A percentile compares a stretch with the other conserved stretches of the same genome.
These are phyloP conservation scores for Osmerus mordax DNA, from an alignment of 2,113 vertebrate species.

Conservation along the genomic window DNA sequence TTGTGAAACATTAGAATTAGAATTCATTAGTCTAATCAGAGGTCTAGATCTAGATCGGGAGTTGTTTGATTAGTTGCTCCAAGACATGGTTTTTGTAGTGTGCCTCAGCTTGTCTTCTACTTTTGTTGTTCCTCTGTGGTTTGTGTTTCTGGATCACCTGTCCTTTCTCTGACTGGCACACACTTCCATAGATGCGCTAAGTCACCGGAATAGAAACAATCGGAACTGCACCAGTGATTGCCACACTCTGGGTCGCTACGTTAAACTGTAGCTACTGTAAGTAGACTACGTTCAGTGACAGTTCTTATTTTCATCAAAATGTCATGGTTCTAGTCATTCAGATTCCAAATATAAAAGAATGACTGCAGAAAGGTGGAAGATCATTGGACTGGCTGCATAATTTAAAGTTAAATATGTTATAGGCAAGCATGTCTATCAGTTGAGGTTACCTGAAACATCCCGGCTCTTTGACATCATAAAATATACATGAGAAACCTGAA, in stretches of 20 bases:
- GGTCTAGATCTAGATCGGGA: constrained; percentile 72
- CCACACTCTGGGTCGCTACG: background rate
- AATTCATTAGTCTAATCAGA: constrained; percentile 77
- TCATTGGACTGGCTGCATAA: background rate
- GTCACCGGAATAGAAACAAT: background rate
- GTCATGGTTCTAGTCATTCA: background rate
- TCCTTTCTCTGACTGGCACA: constrained; percentile 52
- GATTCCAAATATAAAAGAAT: background rate
- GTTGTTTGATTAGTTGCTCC: constrained; percentile 78
- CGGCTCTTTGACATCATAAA: constrained; percentile 35
- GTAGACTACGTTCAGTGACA: background rate
- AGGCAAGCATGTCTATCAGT: background rate
- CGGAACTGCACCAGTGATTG: background rate
- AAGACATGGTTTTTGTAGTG: constrained; percentile 73
- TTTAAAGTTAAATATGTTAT: background rate
- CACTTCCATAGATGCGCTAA: background rate
- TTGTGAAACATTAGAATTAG: constrained; percentile 76
- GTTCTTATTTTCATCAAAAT: background rate
- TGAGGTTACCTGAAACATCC: constrained; percentile 46
- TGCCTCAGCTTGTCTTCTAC: constrained; percentile 62
- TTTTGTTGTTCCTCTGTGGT: constrained; percentile 64
- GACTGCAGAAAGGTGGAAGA: background rate
- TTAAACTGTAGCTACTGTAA: background rate
- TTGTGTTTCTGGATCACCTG: constrained; percentile 63
- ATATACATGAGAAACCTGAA: constrained; percentile 12